A percentile compares a stretch with the other conserved stretches of the same genome.
phyloP scores from a whole-genome alignment of 2,888 invertebrate species.

The Fabriciana adippe region DNA sequence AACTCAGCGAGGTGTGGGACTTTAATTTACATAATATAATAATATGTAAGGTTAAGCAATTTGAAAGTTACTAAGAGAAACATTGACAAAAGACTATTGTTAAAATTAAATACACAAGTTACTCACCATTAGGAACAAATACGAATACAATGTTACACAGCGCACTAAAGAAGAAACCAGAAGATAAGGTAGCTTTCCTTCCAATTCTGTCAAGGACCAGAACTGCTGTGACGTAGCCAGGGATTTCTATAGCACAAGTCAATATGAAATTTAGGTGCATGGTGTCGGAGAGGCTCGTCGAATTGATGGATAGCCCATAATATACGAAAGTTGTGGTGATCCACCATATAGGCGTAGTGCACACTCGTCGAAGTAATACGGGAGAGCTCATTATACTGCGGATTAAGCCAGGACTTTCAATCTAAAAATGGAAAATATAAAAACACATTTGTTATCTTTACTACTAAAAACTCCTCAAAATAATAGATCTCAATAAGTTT shows the following conservation, averaged over 20 bases:
- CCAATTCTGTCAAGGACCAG: conserved; percentile 74
- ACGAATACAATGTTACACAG: conserved; percentile 43
- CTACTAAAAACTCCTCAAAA: too few relatives aligned
- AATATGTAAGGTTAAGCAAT: too few relatives aligned
- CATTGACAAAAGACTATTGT: neutral
- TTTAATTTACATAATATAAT: too few relatives aligned
- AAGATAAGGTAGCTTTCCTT: conserved; percentile 59
- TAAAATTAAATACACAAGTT: neutral
- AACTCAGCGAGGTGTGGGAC: too few relatives aligned
- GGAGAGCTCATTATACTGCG: conserved; percentile 72
- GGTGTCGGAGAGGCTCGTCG: conserved; percentile 85
- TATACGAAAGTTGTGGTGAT: conserved; percentile 87
- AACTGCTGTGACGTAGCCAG: conserved; percentile 82
- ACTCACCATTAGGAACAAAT: conserved; percentile 46
- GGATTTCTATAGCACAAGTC: conserved; percentile 84
- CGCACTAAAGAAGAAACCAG: conserved; percentile 40
- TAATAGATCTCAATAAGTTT: too few relatives aligned
- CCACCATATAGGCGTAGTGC: conserved; percentile 86
- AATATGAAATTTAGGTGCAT: conserved; percentile 86
- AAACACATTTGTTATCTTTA: too few relatives aligned
- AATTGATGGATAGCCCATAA: conserved; percentile 87
- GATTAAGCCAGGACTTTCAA: conserved; percentile 44
- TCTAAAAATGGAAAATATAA: conserved; percentile 18
- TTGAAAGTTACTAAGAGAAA: too few relatives aligned
- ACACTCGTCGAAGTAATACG: conserved; percentile 74